phyloP scores from a whole-genome alignment of 2,888 invertebrate species.

The Athetis lepigone region DNA sequence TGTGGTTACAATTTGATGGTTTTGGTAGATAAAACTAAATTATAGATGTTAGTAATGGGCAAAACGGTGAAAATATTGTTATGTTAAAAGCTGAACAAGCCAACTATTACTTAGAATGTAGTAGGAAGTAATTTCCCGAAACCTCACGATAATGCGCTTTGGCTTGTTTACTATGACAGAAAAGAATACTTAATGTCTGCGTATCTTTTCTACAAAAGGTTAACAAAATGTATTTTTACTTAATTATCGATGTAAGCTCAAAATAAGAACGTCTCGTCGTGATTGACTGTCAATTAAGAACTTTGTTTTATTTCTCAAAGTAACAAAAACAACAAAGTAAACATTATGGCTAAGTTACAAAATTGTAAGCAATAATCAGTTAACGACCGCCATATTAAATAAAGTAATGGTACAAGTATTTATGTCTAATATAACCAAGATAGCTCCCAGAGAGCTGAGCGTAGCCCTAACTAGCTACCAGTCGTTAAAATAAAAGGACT shows the following conservation, averaged over 20 bases:
- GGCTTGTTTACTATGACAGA: no score
- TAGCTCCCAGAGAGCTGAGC: constrained; percentile 12
- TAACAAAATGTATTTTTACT: no score
- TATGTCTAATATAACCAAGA: constrained; percentile 22
- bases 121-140: no score
- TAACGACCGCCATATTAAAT: constrained; percentile 17
- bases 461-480: constrained; percentile 18
- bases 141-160: no score
- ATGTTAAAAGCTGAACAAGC: no score
- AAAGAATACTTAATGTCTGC: no score
- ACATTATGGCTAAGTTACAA: constrained; percentile 13
- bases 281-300: constrained; percentile 21
- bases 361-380: constrained; percentile 21
- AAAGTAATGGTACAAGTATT: constrained; percentile 37
- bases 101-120: no score
- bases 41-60: no score
- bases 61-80: no score
- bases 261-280: neutral
- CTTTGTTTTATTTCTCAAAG: constrained; percentile 16
- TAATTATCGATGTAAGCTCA: neutral
- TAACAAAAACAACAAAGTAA: constrained; percentile 39
- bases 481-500: constrained; percentile 35
- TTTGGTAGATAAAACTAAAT: no score
- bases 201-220: no score
- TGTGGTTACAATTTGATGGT: no score